A percentile compares a stretch with the other conserved stretches of the same genome.
These are phyloP conservation scores for Lates japonicus DNA, from an alignment of 2,797 vertebrate species.

Conservation along the genomic window DNA sequence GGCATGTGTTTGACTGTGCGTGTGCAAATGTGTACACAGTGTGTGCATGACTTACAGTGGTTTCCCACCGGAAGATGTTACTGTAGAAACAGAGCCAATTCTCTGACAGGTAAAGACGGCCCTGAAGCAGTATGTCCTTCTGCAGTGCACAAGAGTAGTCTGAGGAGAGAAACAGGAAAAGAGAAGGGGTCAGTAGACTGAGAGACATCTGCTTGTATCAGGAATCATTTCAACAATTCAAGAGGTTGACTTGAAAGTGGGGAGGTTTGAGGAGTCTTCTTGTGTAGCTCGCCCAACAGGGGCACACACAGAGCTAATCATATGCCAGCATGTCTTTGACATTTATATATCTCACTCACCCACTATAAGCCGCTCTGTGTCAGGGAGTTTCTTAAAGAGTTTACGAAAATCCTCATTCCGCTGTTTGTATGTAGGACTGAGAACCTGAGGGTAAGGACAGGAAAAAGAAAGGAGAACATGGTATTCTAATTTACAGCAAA, in stretches of 20 bases:
- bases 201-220: neutral
- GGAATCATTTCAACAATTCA: neutral
- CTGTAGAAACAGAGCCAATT: conserved; percentile 97
- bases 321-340: neutral
- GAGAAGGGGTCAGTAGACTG: conserved; percentile 16
- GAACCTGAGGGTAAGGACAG: conserved; percentile 83
- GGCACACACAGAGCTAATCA: neutral
- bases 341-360: conserved; percentile 81
- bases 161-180: conserved; percentile 62
- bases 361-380: conserved; percentile 92
- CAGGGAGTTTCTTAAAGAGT: conserved; percentile 93
- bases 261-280: neutral
- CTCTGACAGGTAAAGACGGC: conserved; percentile 93
- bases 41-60: conserved; percentile 84
- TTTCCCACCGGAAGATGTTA: conserved; percentile 97
- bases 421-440: conserved; percentile 95
- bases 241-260: neutral
- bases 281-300: neutral
- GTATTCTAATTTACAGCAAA: neutral
- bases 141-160: conserved; percentile 95
- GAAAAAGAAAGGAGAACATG: conserved; percentile 23
- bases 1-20: conserved; percentile 3
- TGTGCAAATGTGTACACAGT: conserved; percentile 26
- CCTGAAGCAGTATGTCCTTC: conserved; percentile 94
- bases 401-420: conserved; percentile 94